Base-by-base conservation (phyloP, 2,888 invertebrate genomes). In the Aleiodes testaceus region DNA sequence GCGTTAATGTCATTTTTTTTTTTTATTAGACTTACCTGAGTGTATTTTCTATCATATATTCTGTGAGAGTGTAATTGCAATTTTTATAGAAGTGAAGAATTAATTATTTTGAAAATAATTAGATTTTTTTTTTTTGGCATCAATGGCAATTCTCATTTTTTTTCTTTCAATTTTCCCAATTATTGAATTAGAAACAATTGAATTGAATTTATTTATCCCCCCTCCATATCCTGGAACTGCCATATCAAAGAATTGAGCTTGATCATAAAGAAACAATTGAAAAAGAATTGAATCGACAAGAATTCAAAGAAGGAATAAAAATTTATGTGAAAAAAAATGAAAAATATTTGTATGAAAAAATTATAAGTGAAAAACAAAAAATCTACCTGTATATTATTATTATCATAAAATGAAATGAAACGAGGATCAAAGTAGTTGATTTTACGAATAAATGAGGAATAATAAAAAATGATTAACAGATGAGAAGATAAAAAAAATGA, bases 181-280 rank as follows among this genome's bases (percentile, higher is more conserved):
- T 7, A 63, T 47, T 14, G 22, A 4, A 14, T 49, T 47, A 18
- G 26, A 61, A 61, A 66, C 50, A 71, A 69, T 70, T 72, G 67
- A 53, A 53, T 50, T 50, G 12, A 65, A 42, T 47, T 59, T 47
- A 36, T 63, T 11, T 42, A 36, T 59, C 18, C 42, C 26, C 14
- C 49, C 16, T 90, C 90, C 91, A 91, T 91, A 91, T 91, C 91
- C 90, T 91, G 91, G 91, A 90, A 91, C 90, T 91, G 91, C 91
- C 91, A 91, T 91, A 91, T 91, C 91, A 89, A 85, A 85, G 78
- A 84, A 85, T 86, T 87, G 87, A 87, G 85, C 86, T 87, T 87
- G 83, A 85, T 81, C 83, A 84, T 85, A 81, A 85, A 82, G 73
- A 77, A 82, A 70, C 61, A 53, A 65, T 52, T 67, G 53, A 68